Conservation (phyloP, 2,797 vertebrate species). For the Cossypha caffra region DNA sequence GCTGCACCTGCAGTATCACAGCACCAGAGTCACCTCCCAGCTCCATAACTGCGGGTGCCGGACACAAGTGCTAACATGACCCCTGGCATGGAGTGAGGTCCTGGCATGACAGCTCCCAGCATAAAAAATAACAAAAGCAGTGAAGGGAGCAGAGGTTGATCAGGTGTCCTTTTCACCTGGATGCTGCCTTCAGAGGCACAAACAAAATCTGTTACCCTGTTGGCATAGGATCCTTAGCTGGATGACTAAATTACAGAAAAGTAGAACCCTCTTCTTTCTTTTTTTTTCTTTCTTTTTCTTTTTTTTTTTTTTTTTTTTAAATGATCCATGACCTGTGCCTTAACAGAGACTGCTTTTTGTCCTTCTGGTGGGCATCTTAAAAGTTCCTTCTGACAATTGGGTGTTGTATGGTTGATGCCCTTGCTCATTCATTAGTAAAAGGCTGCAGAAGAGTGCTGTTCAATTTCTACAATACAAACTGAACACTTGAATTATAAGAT, state of each 20-base stretch:
- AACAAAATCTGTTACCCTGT: not conserved
- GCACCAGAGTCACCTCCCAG: accelerated
- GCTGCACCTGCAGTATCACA: not conserved
- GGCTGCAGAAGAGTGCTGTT: not conserved
- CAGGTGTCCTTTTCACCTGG: not conserved
- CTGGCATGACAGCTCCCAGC: accelerated
- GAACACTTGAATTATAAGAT: not conserved
- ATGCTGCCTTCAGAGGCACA: not conserved
- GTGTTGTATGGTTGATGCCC: not conserved
- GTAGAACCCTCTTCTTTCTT: not conserved
- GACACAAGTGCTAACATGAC: accelerated
- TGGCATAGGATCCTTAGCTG: not conserved
- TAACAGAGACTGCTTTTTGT: not conserved
- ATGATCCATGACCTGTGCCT: not conserved
- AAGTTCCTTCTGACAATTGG: not conserved
- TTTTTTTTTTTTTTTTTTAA: not conserved
- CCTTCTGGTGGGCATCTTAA: not conserved
- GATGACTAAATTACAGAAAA: not conserved
- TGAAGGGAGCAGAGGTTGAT: not conserved
- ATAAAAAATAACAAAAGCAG: not conserved
- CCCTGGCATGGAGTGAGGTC: not conserved
- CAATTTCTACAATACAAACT: not conserved
- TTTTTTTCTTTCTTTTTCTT: not conserved
- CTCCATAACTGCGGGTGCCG: accelerated
- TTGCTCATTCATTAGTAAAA: not conserved